phyloP scores from a whole-genome alignment of 2,888 invertebrate genomes.

The Pachliopta kotzebuea region DNA sequence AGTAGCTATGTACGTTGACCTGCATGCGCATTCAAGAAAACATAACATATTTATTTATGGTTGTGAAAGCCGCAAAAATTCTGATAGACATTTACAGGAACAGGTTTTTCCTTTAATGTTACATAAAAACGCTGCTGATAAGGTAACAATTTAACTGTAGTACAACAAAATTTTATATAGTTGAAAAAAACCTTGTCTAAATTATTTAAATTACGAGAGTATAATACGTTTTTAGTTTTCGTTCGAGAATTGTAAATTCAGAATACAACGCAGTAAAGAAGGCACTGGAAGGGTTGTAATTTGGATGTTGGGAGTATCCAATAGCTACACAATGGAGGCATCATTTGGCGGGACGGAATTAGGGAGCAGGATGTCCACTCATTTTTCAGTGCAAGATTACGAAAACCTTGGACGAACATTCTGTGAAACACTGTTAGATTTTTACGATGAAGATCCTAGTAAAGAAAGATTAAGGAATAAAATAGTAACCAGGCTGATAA shows the following conservation, averaged over 20 bases:
- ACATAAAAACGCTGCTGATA: conserved; percentile 94
- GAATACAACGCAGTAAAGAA: conserved; percentile 95
- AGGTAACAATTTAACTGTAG: conserved; percentile 73
- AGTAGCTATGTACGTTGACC: conserved; percentile 94
- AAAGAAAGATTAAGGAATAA: conserved; percentile 90
- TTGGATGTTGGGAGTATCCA: conserved; percentile 96
- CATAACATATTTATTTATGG: conserved; percentile 98
- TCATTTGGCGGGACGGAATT: conserved; percentile 95
- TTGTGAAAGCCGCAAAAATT: conserved; percentile 91
- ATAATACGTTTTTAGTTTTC: conserved; percentile 84
- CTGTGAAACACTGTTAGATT: conserved; percentile 95
- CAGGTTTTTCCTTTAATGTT: conserved; percentile 97
- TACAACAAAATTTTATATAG: neutral
- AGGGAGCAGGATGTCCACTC: conserved; percentile 90
- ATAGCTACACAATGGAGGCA: conserved; percentile 97
- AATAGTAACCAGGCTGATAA: conserved; percentile 88
- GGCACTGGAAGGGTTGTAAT: conserved; percentile 96
- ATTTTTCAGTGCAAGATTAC: conserved; percentile 87
- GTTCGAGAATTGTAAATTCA: conserved; percentile 96
- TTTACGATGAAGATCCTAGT: conserved; percentile 91
- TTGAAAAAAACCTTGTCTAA: neutral
- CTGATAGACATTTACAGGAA: conserved; percentile 90
- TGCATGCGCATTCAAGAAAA: conserved; percentile 96
- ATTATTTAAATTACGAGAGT: conserved; percentile 8
- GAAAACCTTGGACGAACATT: conserved; percentile 91